Evolutionary conservation across 2,888 invertebrate species (phyloP).

Genomic region (Micoletzkya japonica): DNA sequence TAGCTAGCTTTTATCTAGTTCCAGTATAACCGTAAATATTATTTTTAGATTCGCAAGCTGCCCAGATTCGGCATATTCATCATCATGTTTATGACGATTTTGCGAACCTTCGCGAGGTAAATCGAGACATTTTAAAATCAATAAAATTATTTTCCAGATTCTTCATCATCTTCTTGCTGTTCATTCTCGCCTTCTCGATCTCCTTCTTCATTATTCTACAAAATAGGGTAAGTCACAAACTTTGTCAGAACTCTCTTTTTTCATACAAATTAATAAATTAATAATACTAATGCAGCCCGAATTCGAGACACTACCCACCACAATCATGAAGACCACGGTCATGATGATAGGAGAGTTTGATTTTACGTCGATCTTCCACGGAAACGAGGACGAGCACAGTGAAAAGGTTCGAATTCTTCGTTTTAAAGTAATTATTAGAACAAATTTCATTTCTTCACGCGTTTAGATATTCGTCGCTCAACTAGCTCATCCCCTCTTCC

Average conservation of each 20-base stretch:
- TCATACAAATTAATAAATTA: too few species aligned
- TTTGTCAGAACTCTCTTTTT: neutral
- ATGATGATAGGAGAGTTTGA: constrained; percentile 66
- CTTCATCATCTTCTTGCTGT: constrained; percentile 64
- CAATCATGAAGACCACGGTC: constrained; percentile 64
- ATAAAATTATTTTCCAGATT: neutral
- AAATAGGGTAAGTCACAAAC: constrained; percentile 43
- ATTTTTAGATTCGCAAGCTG: constrained; percentile 31
- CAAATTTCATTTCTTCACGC: neutral
- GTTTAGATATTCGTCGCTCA: constrained; percentile 5
- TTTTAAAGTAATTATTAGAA: too few species aligned
- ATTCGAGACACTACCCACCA: constrained; percentile 56
- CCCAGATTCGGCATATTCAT: constrained; percentile 64
- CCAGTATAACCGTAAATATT: constrained; percentile 21
- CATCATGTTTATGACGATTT: constrained; percentile 66
- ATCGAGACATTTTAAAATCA: neutral
- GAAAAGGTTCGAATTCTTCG: neutral
- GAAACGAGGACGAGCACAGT: constrained; percentile 32
- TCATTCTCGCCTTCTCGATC: constrained; percentile 56
- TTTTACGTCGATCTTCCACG: constrained; percentile 62
- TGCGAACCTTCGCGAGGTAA: constrained; percentile 64
- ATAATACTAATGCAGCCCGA: constrained; percentile 43
- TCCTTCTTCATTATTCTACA: constrained; percentile 57
- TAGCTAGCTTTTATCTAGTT: too few species aligned
- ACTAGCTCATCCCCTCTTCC: constrained; percentile 66